Percentiles rank a stretch among this genome's conserved stretches.
These are phyloP conservation scores for Columbina picui DNA, from an alignment of 2,113 vertebrate genomes.

Conservation along the genomic window DNA sequence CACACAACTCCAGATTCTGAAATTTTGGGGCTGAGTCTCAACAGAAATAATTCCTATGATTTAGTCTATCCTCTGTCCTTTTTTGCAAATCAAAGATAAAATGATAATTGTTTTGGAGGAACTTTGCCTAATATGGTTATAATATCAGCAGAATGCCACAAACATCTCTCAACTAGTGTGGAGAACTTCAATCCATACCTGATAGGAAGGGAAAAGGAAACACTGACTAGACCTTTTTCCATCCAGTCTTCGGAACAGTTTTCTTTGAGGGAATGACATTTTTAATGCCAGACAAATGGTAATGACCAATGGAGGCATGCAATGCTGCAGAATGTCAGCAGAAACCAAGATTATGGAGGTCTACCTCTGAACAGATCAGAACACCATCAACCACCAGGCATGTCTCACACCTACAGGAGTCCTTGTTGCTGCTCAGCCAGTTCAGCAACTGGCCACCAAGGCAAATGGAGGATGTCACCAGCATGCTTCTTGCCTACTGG, in stretches of 20 bases:
- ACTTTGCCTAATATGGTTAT: background rate
- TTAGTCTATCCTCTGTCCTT: background rate
- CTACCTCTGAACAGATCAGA: background rate
- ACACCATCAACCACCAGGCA: accelerated
- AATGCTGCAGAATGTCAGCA: background rate
- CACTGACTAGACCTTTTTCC: background rate
- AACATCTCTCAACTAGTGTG: background rate
- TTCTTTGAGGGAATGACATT: background rate
- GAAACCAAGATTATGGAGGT: background rate
- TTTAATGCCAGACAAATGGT: background rate
- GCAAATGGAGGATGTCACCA: background rate
- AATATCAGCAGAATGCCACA: background rate
- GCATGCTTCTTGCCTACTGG: background rate
- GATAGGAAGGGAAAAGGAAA: background rate
- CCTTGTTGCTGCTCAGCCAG: background rate
- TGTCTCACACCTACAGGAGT: background rate
- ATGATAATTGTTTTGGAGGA: background rate
- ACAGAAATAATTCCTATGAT: background rate
- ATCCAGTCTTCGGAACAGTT: background rate
- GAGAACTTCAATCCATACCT: background rate
- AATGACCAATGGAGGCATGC: background rate
- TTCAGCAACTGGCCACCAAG: background rate
- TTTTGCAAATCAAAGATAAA: background rate
- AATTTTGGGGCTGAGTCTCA: background rate
- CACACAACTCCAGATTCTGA: background rate